Evolutionary conservation across 2,113 vertebrate species (phyloP), one percentile per base, ranked within the genome.

Genomic region (Trochalopteron elliotii): DNA sequence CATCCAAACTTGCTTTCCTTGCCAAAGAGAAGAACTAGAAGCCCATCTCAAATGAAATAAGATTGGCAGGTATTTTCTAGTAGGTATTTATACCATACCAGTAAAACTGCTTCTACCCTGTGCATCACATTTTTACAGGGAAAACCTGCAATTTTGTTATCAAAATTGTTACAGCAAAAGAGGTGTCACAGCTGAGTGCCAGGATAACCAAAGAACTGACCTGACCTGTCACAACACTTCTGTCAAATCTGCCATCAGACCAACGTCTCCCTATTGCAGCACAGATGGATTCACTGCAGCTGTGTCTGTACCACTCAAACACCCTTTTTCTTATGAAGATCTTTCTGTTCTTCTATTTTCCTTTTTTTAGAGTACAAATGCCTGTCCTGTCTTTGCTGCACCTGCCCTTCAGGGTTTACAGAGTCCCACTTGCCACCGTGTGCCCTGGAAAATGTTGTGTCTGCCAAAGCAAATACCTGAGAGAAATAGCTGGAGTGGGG

Each of bases 401-500:
- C 70, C 74, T 77, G 39, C 9, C 40, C 40, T 14, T 50, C 1
- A 1, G 37, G 19, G 2, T 28, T 28, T 22, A 9, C 20, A 42
- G 42, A 39, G 18, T 33, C 15, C 33, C 1, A 19, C 2, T 53
- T 33, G 15, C 15, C 2, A 2, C 33, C 0, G 0, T 25, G 15
- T 47, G 45, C 33, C n/a, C 30, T 44, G 37, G 45, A 56, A 82
- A 53, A 65, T 11, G 28, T 39, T 65, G 53, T n/a, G 11, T 45
- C 22, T 56, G 28, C 40, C 60, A 7, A 27, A 83, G 44, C 3
- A 15, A 55, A 60, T 37, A 30, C 23, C 59, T 52, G 56, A 47
- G 25, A 33, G 23, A 56, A 85, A 78, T 18, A 31, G 12, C 33
- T 83, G 65, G 25, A 71, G 61, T 11, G 9, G n/a, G 22, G 39